Evolutionary conservation across 2,888 invertebrate genomes (phyloP), one percentile per base, ranked within the genome.

Genomic region (Eremobia ochroleuca): DNA sequence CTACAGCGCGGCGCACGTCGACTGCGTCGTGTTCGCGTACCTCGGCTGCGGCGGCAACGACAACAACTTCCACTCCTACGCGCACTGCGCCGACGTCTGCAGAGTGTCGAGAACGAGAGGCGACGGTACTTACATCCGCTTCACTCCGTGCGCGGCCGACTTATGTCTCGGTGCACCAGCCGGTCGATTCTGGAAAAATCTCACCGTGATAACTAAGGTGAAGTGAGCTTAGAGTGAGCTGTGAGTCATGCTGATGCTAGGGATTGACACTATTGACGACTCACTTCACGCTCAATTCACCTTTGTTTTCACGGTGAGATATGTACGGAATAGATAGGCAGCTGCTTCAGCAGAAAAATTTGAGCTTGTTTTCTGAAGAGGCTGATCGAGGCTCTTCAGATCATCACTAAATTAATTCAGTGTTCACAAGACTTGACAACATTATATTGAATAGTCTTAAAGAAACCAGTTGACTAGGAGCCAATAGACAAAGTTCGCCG

Each of bases 31-130:
- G 75, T 99, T 99, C 96, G 97, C 98, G 91, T 99, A 98, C 97
- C 97, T 97, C 86, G 99, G 99, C 95, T 99, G 99, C 95, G 98
- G 98, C 84, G 99, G 99, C 90, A 99, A 98, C 95, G 97, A 97
- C 91, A 99, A 99, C 97, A 98, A 98, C 97, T 99, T 99, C 97
- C 97, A 96, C 93, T 97, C 98, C 76, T 97, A 97, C 95, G 97
- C 98, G 90, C 97, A 97, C 91, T 99, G 98, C 95, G 95, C 97
- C 73, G 72, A 69, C 71, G 85, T 86, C 89, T 96, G 96, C 93
- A 86, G 86, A 82, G 73, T 86, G 65, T 59, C 72, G 52, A 70
- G 31, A 13, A 43, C 71, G 76, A 55, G 40, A 64, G 78, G 74
- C 86, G 64, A 86, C 81, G 93, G 93, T 93, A 93, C 88, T 86